phyloP scores from a whole-genome alignment of 2,113 vertebrate genomes.

The Hemibagrus wyckioides region DNA sequence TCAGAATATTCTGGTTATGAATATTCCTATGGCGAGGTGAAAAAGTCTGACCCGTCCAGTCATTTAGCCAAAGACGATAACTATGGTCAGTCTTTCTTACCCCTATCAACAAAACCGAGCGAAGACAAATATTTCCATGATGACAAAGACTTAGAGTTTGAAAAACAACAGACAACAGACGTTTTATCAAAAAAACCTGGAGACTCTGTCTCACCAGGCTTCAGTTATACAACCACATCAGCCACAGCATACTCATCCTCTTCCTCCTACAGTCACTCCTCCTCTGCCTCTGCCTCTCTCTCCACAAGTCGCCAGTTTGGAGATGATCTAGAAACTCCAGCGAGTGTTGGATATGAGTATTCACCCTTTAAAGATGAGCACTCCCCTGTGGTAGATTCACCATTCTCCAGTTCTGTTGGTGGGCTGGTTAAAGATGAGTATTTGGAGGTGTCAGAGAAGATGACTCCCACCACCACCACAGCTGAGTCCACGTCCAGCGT shows the following conservation, averaged over 20 bases:
- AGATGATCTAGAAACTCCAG: conserved; percentile 74
- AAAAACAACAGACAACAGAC: conserved; percentile 64
- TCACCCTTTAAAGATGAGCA: conserved; percentile 79
- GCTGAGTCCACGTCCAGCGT: conserved; percentile 73
- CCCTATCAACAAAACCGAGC: conserved; percentile 52
- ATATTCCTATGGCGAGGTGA: conserved; percentile 60
- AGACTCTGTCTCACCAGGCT: conserved; percentile 76
- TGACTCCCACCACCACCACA: conserved; percentile 64
- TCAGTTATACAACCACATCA: conserved; percentile 72
- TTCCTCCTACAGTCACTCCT: conserved; percentile 79
- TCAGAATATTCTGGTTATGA: conserved; percentile 63
- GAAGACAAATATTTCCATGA: conserved; percentile 63
- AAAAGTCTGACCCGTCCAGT: conserved; percentile 55
- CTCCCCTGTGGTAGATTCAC: conserved; percentile 69
- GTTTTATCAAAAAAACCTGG: conserved; percentile 63
- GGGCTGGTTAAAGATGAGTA: conserved; percentile 82
- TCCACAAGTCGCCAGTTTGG: conserved; percentile 78
- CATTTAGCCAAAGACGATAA: conserved; percentile 52
- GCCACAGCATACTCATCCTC: conserved; percentile 76
- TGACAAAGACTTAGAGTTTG: conserved; percentile 63
- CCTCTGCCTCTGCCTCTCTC: conserved; percentile 77
- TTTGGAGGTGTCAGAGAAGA: conserved; percentile 87
- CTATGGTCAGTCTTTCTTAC: conserved; percentile 40
- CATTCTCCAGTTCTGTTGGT: conserved; percentile 68
- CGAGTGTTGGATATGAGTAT: conserved; percentile 74